These are phyloP conservation scores for Orgyia antiqua DNA, from an alignment of 2,888 invertebrate species.

Conservation along the genomic window DNA sequence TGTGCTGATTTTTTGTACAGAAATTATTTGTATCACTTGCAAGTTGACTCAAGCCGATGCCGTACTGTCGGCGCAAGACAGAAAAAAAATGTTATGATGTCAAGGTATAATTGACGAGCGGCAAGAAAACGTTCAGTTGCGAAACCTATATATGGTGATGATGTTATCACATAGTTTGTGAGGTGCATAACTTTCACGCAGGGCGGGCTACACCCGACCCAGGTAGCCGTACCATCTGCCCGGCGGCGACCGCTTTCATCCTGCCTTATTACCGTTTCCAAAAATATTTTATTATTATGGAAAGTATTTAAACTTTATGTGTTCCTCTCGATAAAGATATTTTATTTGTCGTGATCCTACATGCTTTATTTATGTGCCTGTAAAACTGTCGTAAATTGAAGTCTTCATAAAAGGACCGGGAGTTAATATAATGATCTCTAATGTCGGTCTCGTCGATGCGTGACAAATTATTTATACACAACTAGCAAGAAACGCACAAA, in stretches of 20 bases:
- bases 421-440: conserved; percentile 50
- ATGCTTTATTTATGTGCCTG: conserved; percentile 63
- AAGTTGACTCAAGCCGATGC: too few relatives aligned
- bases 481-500: conserved; percentile 17
- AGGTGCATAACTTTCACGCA: conserved; percentile 48
- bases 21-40: too few relatives aligned
- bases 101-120: conserved; percentile 24
- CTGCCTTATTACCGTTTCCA: conserved; percentile 65
- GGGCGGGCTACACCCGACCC: conserved; percentile 32
- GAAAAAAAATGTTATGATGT: conserved; percentile 14
- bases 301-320: conserved; percentile 67
- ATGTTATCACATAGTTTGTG: conserved; percentile 40
- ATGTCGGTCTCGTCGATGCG: conserved; percentile 53
- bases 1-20: too few relatives aligned
- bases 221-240: conserved; percentile 69
- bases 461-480: conserved; percentile 42
- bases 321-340: conserved; percentile 62
- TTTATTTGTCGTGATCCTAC: conserved; percentile 64
- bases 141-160: conserved; percentile 40
- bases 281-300: conserved; percentile 73
- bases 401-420: conserved; percentile 62
- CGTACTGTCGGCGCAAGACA: too few relatives aligned
- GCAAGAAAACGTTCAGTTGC: conserved; percentile 37
- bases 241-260: conserved; percentile 71
- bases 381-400: conserved; percentile 71